Evolutionary conservation across 2,888 invertebrate genomes (phyloP).

Genomic region (Campaea margaritaria): DNA sequence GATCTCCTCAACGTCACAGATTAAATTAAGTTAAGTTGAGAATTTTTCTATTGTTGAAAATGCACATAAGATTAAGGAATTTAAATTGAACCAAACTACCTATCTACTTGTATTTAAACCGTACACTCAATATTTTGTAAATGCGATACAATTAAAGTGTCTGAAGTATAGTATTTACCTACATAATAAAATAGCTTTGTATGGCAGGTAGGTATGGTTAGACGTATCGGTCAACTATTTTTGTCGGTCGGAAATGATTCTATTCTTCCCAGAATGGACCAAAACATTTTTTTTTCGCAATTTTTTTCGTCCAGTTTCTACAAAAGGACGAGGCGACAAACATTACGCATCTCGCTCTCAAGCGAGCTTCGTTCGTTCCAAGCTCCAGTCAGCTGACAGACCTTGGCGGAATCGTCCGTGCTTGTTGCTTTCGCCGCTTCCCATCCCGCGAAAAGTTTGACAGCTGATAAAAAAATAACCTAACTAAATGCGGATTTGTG

Average conservation of each 20-base stretch:
- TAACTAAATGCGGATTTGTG: slow-evolving; percentile 13
- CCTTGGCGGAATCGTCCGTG: slow-evolving; percentile 25
- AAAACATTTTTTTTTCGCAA: slow-evolving; percentile 2
- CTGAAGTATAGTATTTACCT: too few relatives aligned
- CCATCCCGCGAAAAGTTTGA: slow-evolving; percentile 25
- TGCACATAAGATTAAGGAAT: slow-evolving; percentile 3
- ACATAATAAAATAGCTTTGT: too few relatives aligned
- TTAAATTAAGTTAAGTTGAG: neutral
- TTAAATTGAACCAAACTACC: neutral
- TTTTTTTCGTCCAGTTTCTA: slow-evolving; percentile 5
- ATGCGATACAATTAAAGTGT: too few relatives aligned
- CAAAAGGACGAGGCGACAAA: slow-evolving; percentile 16
- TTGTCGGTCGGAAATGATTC: neutral
- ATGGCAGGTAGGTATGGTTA: too few relatives aligned
- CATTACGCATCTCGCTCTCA: slow-evolving; percentile 8
- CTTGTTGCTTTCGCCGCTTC: too few relatives aligned
- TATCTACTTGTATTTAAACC: neutral
- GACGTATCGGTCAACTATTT: neutral
- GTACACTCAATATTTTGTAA: too few relatives aligned
- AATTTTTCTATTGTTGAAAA: slow-evolving; percentile 3
- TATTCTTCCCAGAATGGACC: slow-evolving; percentile 10
- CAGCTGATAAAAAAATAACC: slow-evolving; percentile 28
- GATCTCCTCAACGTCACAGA: neutral
- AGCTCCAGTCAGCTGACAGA: slow-evolving; percentile 40
- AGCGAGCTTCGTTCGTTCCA: neutral